Base-by-base conservation (phyloP, 2,888 invertebrate genomes). In the Athripsodes cinereus region DNA sequence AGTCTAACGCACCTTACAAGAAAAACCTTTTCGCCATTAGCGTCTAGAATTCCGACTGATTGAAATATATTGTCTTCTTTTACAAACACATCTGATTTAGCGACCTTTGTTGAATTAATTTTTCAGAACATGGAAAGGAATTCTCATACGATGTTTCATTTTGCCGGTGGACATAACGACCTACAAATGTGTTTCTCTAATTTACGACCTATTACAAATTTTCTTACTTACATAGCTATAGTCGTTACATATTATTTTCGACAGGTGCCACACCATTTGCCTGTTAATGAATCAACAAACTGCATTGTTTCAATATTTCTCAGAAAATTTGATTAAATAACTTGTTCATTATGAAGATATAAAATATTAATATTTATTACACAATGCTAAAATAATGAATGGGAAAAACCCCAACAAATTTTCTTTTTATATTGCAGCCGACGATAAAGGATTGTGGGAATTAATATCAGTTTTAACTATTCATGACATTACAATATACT, bases 161-260 rank as follows among this genome's bases (percentile, higher is more conserved):
- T 61, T 55, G 55, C 46, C 53, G 48, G 59, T 53, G 46, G 50
- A 52, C 52, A 52, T 60, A 60, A 62, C 62, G 60, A 62, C 60
- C 55, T 55, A 60, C 58, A 58, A 62, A 62, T 62, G 62, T 62
- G 62, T 58, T 58, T 53, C 55, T 20, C 47, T 62, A 62, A 62
- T 62, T 62, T 62, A 62, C 53, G 60, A 53, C 31, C 50, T 19
- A 55, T 40, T 13, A 40, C 53, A 52, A 59, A 59, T 46, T 59
- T 55, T 55, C 57, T 55, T 54, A 48, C 52, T 54, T 47, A 47
- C 51, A 57, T 47, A 58, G 48, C 57, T 59, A 59, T 59, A 57
- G 59, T 62, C 51, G 10, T 26, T 26, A 26, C 26, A 26, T 60
- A 56, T 61, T 61, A 40, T 56, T 56, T 53, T 31, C 50, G 60